Evolutionary conservation across 2,113 vertebrate genomes (phyloP), one percentile per base, ranked within the genome.

Genomic region (Prietella phreatophila): DNA sequence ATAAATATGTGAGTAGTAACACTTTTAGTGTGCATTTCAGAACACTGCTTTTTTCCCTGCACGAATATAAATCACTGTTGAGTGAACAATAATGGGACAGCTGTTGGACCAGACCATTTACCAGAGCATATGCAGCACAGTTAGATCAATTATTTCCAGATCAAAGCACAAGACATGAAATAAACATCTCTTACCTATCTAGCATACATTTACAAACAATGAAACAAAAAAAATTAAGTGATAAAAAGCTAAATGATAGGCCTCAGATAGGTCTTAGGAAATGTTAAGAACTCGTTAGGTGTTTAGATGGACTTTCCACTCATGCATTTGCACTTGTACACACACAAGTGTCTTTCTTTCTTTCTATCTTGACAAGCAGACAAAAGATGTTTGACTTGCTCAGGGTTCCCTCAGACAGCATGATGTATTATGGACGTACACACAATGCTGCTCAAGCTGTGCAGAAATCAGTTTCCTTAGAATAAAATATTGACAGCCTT

Each of bases 391-490:
- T 79, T 36, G n/a, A 84, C 53, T 79, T 50, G 47, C 73, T 89
- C 75, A 89, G 81, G 63, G 30, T 53, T 56, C 65, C 56, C 30
- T 83, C 39, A 78, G 53, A 39, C n/a, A 14, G 3, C 20, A 1
- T 42, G 60, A 78, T 67, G 30, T 6, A 50, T 78, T 61, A 63
- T 50, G 15, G 27, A 30, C 9, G 39, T n/a, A 88, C 80, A 36
- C 30, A 71, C 69, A 55, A 58, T 83, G 58, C 53, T 78, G 58
- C 60, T 76, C 67, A 90, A 83, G 83, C 56, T 61, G 65, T n/a
- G n/a, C 67, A 69, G 36, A 67, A 87, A 87, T 87, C 58, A 36
- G n/a, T 84, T 84, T 86, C 69, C n/a, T 60, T n/a, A 88, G 30
- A 88, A 86, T 81, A 85, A 84, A 80, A 86, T 79, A 85, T n/a